Evolutionary conservation across 2,888 invertebrate species (phyloP).

Genomic region (Drosophila stalkeri): DNA sequence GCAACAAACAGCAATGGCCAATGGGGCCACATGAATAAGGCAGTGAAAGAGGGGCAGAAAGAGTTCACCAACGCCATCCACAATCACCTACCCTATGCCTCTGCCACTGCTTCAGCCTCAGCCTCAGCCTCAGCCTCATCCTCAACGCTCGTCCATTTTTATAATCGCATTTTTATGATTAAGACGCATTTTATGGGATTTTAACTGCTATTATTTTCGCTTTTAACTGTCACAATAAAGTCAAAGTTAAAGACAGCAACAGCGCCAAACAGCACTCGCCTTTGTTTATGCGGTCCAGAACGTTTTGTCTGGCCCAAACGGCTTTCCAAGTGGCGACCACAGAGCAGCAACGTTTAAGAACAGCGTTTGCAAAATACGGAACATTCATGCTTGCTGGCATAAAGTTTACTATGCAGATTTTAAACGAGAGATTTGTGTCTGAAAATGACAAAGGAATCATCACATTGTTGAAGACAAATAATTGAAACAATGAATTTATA

Average conservation of each 20-base stretch:
- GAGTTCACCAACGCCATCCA: slow-evolving; percentile 44
- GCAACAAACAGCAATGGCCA: slow-evolving; percentile 55
- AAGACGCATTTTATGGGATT: slow-evolving; percentile 82
- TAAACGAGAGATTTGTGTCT: slow-evolving; percentile 29
- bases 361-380: neutral
- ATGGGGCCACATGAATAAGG: slow-evolving; percentile 19
- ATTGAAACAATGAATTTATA: neutral
- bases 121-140: slow-evolving; percentile 7
- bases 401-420: slow-evolving; percentile 64
- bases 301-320: slow-evolving; percentile 42
- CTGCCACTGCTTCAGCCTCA: too few species aligned
- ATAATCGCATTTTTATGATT: slow-evolving; percentile 83
- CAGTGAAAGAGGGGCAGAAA: slow-evolving; percentile 27
- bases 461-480: slow-evolving; percentile 7
- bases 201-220: slow-evolving; percentile 81
- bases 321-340: slow-evolving; percentile 2
- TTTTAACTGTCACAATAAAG: slow-evolving; percentile 81
- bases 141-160: slow-evolving; percentile 69
- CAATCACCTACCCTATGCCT: neutral
- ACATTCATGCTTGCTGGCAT: slow-evolving; percentile 39
- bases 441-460: slow-evolving; percentile 27
- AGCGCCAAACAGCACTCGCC: slow-evolving; percentile 61
- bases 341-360: neutral
- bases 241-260: slow-evolving; percentile 78
- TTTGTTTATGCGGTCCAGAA: slow-evolving; percentile 66